Evolutionary conservation across 2,888 invertebrate species (phyloP).

Genomic region (Drosophila infuscata): DNA sequence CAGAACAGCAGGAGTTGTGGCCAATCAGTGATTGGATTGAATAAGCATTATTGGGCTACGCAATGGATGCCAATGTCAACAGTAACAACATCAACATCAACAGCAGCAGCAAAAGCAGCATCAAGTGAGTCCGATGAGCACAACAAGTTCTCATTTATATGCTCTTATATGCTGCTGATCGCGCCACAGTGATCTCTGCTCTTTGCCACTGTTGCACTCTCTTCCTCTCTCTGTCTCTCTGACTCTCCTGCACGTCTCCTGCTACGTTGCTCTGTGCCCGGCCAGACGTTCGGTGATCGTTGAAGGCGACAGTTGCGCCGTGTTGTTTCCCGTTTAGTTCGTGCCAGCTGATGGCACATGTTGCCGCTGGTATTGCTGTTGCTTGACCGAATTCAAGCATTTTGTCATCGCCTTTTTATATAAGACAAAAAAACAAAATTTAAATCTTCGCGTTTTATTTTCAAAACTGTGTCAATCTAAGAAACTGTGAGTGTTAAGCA

Average conservation of each 20-base stretch:
- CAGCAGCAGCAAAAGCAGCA: slow-evolving; percentile 6
- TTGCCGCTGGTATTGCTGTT: slow-evolving; percentile 32
- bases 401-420: slow-evolving; percentile 50
- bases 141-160: slow-evolving; percentile 33
- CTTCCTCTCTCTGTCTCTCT: slow-evolving; percentile 7
- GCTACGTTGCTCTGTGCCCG: slow-evolving; percentile 37
- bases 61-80: neutral
- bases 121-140: slow-evolving; percentile 44
- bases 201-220: slow-evolving; percentile 19
- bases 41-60: slow-evolving; percentile 5
- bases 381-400: slow-evolving; percentile 30
- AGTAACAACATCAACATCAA: slow-evolving; percentile 1
- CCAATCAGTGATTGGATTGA: slow-evolving; percentile 6
- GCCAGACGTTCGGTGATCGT: slow-evolving; percentile 62
- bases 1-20: slow-evolving; percentile 1
- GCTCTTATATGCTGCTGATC: slow-evolving; percentile 28
- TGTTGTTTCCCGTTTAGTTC: slow-evolving; percentile 6
- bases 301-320: slow-evolving; percentile 62
- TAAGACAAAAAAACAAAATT: slow-evolving; percentile 24
- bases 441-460: slow-evolving; percentile 57
- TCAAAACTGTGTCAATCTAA: slow-evolving; percentile 18
- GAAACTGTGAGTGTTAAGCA: slow-evolving; percentile 30
- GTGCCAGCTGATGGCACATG: slow-evolving; percentile 60
- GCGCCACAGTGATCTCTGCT: slow-evolving; percentile 31
- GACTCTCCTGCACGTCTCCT: slow-evolving; percentile 44